Evolutionary conservation across 2,888 invertebrate species (phyloP).

Genomic region (Cerceris rybyensis): DNA sequence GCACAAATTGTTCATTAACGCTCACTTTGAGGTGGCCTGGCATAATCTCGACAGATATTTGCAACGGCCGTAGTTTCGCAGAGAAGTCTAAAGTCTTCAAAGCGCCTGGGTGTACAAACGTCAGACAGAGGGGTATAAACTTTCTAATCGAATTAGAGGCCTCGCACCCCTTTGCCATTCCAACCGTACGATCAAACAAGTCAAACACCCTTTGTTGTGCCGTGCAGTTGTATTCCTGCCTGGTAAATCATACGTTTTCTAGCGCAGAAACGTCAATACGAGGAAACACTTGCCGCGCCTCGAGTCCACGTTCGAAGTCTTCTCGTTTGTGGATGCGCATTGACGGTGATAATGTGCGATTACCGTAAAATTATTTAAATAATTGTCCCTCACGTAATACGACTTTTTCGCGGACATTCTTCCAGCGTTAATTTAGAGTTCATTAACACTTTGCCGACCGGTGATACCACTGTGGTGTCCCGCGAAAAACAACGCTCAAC

Average conservation of each 20-base stretch:
- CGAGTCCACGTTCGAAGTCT: too few relatives aligned
- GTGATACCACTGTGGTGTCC: too few relatives aligned
- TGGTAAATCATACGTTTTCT: slow-evolving; percentile 14
- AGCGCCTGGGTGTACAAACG: slow-evolving; percentile 33
- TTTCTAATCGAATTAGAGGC: slow-evolving; percentile 64
- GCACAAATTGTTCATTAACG: neutral
- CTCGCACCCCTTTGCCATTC: slow-evolving; percentile 43
- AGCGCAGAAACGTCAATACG: slow-evolving; percentile 5
- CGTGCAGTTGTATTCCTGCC: slow-evolving; percentile 16
- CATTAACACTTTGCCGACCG: too few relatives aligned
- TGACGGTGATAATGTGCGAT: too few relatives aligned
- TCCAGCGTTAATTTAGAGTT: too few relatives aligned
- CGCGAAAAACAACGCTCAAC: too few relatives aligned
- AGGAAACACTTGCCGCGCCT: neutral
- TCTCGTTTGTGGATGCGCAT: too few relatives aligned
- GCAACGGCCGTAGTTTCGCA: slow-evolving; percentile 17
- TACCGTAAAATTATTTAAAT: too few relatives aligned
- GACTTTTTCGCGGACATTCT: too few relatives aligned
- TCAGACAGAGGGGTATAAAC: slow-evolving; percentile 43
- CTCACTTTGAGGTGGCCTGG: neutral
- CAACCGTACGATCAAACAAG: slow-evolving; percentile 53
- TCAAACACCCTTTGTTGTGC: slow-evolving; percentile 10
- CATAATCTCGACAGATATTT: slow-evolving; percentile 42
- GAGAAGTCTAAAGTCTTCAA: slow-evolving; percentile 56
- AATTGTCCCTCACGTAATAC: too few relatives aligned